Percentiles rank a stretch among this genome's conserved stretches.
Conservation (phyloP, 2,888 invertebrate species). For the Bursaphelenchus okinawaensis region DNA sequence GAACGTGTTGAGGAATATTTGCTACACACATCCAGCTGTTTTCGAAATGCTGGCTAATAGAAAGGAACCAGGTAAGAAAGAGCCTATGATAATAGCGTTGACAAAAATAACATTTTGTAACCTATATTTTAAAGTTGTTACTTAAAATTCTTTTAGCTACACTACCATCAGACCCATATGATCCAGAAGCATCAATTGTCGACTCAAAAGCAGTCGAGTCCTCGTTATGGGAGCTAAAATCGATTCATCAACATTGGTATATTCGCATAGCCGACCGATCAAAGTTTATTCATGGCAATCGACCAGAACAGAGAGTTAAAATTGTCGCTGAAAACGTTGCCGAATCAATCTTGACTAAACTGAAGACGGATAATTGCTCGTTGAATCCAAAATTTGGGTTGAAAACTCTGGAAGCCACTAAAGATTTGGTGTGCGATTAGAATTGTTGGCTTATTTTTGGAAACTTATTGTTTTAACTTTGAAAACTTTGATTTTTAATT, state of each 20-base stretch:
- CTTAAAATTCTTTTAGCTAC: no score
- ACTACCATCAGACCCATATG: slow-evolving; percentile 2
- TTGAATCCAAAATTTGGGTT: background rate
- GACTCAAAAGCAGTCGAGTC: slow-evolving; percentile 3
- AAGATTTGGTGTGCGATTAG: slow-evolving; percentile 5
- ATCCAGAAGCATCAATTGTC: background rate
- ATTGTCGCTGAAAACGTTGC: background rate
- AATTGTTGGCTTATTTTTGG: background rate
- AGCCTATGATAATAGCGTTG: no score
- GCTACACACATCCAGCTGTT: background rate
- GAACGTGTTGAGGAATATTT: slow-evolving; percentile 6
- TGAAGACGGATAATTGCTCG: background rate
- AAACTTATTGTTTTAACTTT: background rate
- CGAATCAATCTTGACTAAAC: background rate
- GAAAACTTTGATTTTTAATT: background rate
- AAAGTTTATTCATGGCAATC: slow-evolving; percentile 14
- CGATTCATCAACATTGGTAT: slow-evolving; percentile 14
- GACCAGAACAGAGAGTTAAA: slow-evolving; percentile 6
- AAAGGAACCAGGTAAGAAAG: slow-evolving; percentile 6
- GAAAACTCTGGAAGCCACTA: slow-evolving; percentile 3
- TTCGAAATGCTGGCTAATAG: slow-evolving; percentile 7
- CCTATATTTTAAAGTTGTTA: no score
- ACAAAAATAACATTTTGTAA: no score
- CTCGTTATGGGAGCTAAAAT: slow-evolving; percentile 11
- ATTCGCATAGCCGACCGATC: slow-evolving; percentile 14